Conservation (phyloP, 2,888 invertebrate genomes). For the Meliscaeva auricollis region DNA sequence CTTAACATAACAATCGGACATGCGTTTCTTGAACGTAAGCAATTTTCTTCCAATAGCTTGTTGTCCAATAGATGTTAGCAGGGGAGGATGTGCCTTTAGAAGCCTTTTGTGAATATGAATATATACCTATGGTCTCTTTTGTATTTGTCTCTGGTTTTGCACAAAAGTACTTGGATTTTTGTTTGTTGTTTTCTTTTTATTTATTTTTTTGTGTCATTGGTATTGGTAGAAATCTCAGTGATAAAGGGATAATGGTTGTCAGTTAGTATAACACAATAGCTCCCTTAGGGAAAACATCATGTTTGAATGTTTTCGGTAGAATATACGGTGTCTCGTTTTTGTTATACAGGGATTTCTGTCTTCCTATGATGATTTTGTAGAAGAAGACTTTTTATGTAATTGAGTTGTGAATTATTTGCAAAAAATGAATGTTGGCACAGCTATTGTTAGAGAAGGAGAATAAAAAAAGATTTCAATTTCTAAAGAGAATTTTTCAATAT, state of each 20-base stretch:
- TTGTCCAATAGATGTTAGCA: neutral
- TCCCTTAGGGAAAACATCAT: slow-evolving; percentile 35
- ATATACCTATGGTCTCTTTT: neutral
- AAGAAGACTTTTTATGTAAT: slow-evolving; percentile 1
- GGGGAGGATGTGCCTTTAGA: neutral
- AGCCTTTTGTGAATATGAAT: neutral
- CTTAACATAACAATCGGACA: slow-evolving; percentile 55
- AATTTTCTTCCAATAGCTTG: slow-evolving; percentile 48
- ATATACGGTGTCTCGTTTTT: slow-evolving; percentile 8
- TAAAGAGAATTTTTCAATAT: slow-evolving; percentile 2
- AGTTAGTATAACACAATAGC: slow-evolving; percentile 47
- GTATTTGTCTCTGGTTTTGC: slow-evolving; percentile 14
- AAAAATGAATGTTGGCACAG: slow-evolving; percentile 6
- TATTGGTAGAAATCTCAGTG: slow-evolving; percentile 64
- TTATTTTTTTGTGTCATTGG: slow-evolving; percentile 8
- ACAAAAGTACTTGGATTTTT: slow-evolving; percentile 26
- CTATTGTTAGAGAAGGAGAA: neutral
- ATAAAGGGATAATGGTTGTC: slow-evolving; percentile 71
- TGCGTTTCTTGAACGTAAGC: slow-evolving; percentile 58
- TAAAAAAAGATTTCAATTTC: neutral
- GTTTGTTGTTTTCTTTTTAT: neutral
- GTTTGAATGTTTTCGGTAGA: slow-evolving; percentile 7
- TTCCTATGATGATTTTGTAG: slow-evolving; percentile 8
- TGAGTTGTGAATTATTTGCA: slow-evolving; percentile 33
- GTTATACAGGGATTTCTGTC: neutral